Evolutionary conservation across 2,888 invertebrate species (phyloP).

Genomic region (Rotaria socialis): DNA sequence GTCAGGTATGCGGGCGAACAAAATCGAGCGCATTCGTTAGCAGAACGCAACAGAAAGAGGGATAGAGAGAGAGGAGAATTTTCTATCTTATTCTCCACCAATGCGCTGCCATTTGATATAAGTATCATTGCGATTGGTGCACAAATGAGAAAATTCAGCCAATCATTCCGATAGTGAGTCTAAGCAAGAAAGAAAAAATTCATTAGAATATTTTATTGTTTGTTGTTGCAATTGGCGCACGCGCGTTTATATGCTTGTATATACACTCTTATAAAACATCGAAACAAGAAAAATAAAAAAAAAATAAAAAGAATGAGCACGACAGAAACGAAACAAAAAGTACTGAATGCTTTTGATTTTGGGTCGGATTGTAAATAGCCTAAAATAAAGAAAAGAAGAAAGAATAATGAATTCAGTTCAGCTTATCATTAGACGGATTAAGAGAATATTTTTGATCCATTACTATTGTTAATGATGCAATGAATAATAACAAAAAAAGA

Average conservation of each 20-base stretch:
- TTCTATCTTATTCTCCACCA: not conserved
- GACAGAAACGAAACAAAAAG: not conserved
- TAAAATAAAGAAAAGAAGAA: not conserved
- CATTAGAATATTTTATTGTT: conserved; percentile 24
- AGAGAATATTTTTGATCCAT: conserved; percentile 5
- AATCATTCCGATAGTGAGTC: not conserved
- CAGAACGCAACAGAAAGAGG: not conserved
- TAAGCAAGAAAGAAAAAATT: not conserved
- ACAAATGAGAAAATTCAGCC: not conserved
- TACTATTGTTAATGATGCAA: conserved; percentile 4
- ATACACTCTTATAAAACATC: not conserved
- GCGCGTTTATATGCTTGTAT: not conserved
- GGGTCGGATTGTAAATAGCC: not conserved
- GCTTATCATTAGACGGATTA: conserved; percentile 2
- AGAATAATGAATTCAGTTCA: not conserved
- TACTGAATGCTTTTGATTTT: not conserved
- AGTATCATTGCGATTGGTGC: not conserved
- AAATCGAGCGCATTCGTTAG: conserved; percentile 9
- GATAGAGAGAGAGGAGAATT: not conserved
- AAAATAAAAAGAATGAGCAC: too few species aligned
- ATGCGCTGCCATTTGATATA: conserved; percentile 12
- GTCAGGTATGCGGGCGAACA: not conserved
- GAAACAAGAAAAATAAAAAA: not conserved
- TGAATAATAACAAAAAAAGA: not conserved
- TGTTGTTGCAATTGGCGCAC: conserved; percentile 20